Evolutionary conservation across 2,113 vertebrate genomes (phyloP).

Genomic region (Charadrius vociferus): DNA sequence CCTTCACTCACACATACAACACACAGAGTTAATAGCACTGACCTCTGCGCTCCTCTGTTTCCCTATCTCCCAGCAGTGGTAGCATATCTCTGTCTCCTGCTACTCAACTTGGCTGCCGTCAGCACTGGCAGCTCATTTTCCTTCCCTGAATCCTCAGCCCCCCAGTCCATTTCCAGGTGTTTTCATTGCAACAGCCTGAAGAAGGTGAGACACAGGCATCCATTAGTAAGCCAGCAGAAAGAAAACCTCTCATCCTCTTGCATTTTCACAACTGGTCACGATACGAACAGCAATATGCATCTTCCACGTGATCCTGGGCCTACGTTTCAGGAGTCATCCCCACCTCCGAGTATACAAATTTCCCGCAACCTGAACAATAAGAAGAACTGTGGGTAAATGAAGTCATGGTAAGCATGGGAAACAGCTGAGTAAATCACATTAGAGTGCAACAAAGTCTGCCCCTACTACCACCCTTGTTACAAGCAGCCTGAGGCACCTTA

Average conservation of each 20-base stretch:
- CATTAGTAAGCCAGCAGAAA: background rate
- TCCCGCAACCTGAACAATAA: background rate
- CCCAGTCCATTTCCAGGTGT: background rate
- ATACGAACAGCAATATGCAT: background rate
- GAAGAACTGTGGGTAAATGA: background rate
- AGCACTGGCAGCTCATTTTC: background rate
- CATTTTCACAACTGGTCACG: background rate
- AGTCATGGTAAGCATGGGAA: background rate
- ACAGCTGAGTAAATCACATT: background rate
- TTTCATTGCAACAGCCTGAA: background rate
- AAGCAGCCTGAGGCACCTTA: background rate
- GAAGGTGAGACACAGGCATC: background rate
- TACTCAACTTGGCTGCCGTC: slow-evolving; percentile 1
- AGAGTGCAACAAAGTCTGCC: background rate
- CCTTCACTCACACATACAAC: background rate
- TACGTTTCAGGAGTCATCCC: background rate
- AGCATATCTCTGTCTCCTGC: background rate
- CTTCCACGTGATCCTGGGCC: background rate
- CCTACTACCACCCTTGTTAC: background rate
- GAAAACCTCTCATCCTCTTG: background rate
- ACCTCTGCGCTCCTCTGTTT: slow-evolving; percentile 27
- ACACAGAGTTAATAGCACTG: slow-evolving; percentile 20
- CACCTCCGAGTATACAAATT: background rate
- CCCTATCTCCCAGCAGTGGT: background rate
- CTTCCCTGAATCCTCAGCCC: background rate